Base-by-base conservation (phyloP, 2,888 invertebrate species). In the Mythimna lalbum region DNA sequence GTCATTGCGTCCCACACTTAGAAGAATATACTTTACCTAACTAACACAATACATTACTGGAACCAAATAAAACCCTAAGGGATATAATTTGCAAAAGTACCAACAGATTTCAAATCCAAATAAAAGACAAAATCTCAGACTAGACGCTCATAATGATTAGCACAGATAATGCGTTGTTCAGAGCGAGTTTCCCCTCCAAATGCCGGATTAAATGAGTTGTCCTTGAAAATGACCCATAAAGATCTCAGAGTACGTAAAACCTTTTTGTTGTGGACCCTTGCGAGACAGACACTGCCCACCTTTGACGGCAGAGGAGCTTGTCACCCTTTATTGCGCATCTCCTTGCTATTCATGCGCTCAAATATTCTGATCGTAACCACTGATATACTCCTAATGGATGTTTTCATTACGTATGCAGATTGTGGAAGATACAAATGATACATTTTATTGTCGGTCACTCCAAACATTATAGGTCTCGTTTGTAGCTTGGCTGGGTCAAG, bases 221-320 rank as follows among this genome's bases (percentile, higher is more conserved):
- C 94, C 94, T 94, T 94, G 94, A 86, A 85, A 89, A 87, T 92
- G 89, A 90, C 91, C 91, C 87, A 90, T 90, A 90, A 90, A 89
- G 78, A 85, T 89, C 76, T n/a, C 76, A 82, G 79, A 89, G 86
- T 85, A 87, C 86, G 86, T n/a, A 84, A 80, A 74, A 75, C 60
- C 61, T 81, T 89, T 92, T 94, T 94, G 91, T 93, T 84, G 77
- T 78, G 86, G 62, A 90, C 94, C 94, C 93, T 90, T 86, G 82
- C 86, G 82, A 87, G 63, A 47, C 73, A 56, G 86, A 85, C 47
- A 9, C 77, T 85, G 85, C 87, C 86, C 87, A 82, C 82, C 83
- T 87, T 89, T 88, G 85, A 90, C 87, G 85, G 76, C 81, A 80
- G 79, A 75, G 83, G 90, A 90, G 90, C 90, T 87, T 87, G 83